Conservation (phyloP, 1,140 invertebrate species). For the Apis dorsata region DNA sequence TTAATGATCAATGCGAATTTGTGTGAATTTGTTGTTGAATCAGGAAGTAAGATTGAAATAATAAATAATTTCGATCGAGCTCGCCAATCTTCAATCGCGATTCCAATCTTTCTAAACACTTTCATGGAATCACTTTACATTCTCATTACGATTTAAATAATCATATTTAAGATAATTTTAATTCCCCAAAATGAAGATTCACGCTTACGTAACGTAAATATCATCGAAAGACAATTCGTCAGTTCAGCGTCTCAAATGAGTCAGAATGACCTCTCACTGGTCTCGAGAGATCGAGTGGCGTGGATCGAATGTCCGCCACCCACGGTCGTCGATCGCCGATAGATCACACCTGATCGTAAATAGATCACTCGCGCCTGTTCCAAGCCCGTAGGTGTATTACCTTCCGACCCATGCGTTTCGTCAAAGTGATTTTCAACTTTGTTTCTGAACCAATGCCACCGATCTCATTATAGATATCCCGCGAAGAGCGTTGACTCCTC, state of each 20-base stretch:
- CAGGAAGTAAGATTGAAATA: background rate
- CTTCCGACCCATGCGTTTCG: background rate
- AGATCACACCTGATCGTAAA: constrained; percentile 63
- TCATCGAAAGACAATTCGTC: constrained; percentile 38
- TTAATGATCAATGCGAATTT: background rate
- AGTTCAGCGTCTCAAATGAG: constrained; percentile 56
- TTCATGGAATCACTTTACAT: no score
- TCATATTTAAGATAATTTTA: no score
- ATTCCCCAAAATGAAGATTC: no score
- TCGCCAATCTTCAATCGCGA: no score
- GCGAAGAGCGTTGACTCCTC: constrained; percentile 7
- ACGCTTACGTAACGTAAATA: background rate
- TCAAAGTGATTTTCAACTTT: constrained; percentile 52
- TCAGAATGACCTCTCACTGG: constrained; percentile 61
- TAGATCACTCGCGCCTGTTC: constrained; percentile 51
- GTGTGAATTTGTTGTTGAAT: background rate
- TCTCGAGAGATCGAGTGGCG: constrained; percentile 16
- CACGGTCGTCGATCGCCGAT: constrained; percentile 61
- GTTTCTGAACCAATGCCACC: constrained; percentile 46
- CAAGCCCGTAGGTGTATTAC: constrained; percentile 15
- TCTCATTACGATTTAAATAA: no score
- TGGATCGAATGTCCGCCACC: constrained; percentile 62
- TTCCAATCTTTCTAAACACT: no score
- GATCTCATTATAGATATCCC: constrained; percentile 32
- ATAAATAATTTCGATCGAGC: no score